Conservation (phyloP, 2,797 vertebrate species). For the Parauchenoglanis ngamensis region DNA sequence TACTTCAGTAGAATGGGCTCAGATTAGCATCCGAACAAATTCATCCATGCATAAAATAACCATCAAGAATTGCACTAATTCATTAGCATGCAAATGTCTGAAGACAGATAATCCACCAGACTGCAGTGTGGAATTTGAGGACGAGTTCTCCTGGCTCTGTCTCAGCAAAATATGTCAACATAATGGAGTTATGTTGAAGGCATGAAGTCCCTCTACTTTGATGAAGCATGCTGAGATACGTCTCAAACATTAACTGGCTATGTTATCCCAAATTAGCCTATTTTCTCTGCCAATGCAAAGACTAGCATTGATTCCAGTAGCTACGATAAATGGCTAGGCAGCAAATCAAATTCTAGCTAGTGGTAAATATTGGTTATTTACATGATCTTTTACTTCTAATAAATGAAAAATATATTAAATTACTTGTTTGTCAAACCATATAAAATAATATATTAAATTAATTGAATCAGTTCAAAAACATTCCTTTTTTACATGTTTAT, state of each 20-base stretch:
- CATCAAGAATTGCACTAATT: neutral
- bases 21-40: neutral
- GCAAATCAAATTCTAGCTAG: neutral
- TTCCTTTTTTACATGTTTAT: neutral
- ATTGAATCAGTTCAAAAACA: neutral
- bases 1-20: neutral
- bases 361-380: neutral
- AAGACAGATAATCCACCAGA: neutral
- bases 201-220: neutral
- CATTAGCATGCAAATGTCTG: neutral
- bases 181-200: neutral
- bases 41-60: neutral
- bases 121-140: neutral
- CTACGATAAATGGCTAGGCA: neutral
- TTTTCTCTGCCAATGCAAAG: neutral
- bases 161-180: neutral
- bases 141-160: neutral
- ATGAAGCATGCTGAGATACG: neutral
- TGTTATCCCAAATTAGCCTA: neutral
- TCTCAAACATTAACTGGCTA: neutral
- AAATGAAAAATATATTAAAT: too few species aligned
- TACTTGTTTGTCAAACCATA: too few species aligned
- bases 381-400: neutral
- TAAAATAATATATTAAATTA: neutral
- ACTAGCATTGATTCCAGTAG: neutral